Evolutionary conservation across 1,140 invertebrate species (phyloP), one percentile per base, ranked within the genome.

Genomic region (Mesaphorura yosii): DNA sequence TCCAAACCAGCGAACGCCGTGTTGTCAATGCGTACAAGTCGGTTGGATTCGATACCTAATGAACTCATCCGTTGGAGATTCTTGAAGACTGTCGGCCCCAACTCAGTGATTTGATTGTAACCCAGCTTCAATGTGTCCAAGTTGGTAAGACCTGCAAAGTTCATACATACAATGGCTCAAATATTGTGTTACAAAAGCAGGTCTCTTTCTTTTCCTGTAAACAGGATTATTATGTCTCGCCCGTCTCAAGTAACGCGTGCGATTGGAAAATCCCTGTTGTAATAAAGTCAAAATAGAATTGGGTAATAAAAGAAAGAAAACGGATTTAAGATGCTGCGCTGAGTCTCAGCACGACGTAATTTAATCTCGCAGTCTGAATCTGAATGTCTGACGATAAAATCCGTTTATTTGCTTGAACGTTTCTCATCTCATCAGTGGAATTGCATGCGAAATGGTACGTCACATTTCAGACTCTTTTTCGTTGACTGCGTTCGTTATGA

Each of bases 1-100:
- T 90, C 84, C 17, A 89, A 75, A 57, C 86, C 85, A 27, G 77
- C 76, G 65, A 91, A 91, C 12, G 86, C 85, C 59, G 84, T 82
- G 48, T 83, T 78, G 69, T 88, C 82, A 52, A 91, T 78, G 39
- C 78, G 75, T 51, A 75, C 78, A 62, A 91, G 88, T 57, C 77
- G 75, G 70, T 91, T 91, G 40, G 84, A 84, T 63, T 89, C 86
- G 51, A 91, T 70, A 70, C 88, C 86, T 63, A 91, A 71, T 10
- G 85, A 88, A 69, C 86, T 89, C 29, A 90, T 73, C 62, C 81
- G 75, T 22, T 71, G 77, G 55, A 91, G 72, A 67, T 86, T 81
- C 3, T 79, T 78, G 68, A 90, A 90, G 28, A 86, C 86, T 61
- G 81, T 76, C 7, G 79, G 76, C 27, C 85, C 84, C 47, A 90